A percentile compares a stretch with the other conserved stretches of the same genome.
Conservation (phyloP, 2,113 vertebrate species). For the Octodon degus region DNA sequence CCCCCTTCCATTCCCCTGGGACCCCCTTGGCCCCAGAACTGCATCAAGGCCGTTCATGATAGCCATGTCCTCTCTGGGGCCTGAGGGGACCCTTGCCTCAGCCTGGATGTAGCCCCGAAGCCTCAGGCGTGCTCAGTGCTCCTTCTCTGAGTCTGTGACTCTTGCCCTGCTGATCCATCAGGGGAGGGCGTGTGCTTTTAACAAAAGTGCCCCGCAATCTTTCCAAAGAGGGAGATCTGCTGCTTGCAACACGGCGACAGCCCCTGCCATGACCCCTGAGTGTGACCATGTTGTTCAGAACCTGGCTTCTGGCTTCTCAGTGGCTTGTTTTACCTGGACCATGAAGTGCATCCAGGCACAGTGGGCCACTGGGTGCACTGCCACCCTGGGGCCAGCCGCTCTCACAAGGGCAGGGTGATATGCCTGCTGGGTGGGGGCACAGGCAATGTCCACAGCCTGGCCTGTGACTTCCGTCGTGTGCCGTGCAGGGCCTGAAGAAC, state of each 20-base stretch:
- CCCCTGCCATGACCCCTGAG: fast-evolving
- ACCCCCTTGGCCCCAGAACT: background rate
- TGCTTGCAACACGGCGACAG: fast-evolving
- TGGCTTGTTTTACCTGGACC: background rate
- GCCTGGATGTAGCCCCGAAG: fast-evolving
- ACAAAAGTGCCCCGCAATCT: background rate
- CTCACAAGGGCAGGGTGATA: fast-evolving
- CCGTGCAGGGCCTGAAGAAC: slow-evolving; percentile 95
- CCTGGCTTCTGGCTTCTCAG: background rate
- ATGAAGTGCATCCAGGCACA: no score
- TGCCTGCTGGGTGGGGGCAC: background rate
- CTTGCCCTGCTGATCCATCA: background rate
- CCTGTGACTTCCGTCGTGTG: background rate
- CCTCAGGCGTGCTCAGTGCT: fast-evolving
- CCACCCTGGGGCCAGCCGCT: fast-evolving
- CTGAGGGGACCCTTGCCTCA: background rate
- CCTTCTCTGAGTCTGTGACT: background rate
- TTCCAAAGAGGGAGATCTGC: background rate
- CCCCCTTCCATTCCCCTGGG: fast-evolving
- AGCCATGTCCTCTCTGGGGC: background rate
- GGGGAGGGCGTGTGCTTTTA: background rate
- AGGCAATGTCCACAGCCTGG: background rate
- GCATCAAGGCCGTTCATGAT: fast-evolving
- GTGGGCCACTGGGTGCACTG: fast-evolving
- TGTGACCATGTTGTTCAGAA: background rate